phyloP scores from a whole-genome alignment of 2,113 vertebrate genomes.

The Coreoperca whiteheadi region DNA sequence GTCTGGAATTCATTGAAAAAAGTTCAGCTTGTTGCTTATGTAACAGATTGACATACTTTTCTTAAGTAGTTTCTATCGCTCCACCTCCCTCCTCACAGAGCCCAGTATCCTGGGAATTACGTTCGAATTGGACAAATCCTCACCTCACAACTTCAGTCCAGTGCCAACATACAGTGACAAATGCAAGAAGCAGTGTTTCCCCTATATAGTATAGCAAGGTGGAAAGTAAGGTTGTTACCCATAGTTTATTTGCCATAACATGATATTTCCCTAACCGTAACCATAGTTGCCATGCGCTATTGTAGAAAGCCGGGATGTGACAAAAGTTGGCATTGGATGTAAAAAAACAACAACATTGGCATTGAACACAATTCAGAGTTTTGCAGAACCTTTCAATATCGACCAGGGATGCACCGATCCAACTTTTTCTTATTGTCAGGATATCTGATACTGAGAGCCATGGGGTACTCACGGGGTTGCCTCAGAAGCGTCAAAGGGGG shows the following conservation, averaged over 20 bases:
- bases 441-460: no score
- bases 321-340: neutral
- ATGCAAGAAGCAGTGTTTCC: neutral
- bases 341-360: neutral
- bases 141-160: neutral
- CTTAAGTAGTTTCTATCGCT: neutral
- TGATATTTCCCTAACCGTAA: neutral
- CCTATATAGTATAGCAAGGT: neutral
- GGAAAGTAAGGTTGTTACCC: no score
- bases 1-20: constrained; percentile 1
- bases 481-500: no score
- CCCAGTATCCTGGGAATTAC: neutral
- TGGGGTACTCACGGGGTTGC: no score
- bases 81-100: neutral
- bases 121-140: neutral
- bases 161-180: neutral
- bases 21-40: neutral
- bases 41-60: neutral
- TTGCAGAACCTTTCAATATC: no score
- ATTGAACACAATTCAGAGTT: neutral
- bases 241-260: no score
- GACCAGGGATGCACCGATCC: no score
- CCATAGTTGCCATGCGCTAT: neutral
- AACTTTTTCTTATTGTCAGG: no score
- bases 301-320: neutral